Evolutionary conservation across 1,140 invertebrate genomes (phyloP).

Genomic region (Matsumurasca onukii): DNA sequence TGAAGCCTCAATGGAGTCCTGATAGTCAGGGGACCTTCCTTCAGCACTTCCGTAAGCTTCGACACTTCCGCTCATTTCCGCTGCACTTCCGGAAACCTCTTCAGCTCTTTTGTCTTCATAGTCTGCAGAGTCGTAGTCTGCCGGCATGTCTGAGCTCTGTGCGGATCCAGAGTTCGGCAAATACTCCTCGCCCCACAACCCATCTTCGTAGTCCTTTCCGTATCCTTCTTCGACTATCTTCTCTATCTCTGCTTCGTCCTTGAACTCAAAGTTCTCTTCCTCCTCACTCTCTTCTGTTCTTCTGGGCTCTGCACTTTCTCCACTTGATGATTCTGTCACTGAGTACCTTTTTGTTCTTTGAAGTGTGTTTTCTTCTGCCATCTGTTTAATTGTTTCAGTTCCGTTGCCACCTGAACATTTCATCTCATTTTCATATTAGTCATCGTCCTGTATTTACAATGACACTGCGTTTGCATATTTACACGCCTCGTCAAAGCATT

Average conservation of each 20-base stretch:
- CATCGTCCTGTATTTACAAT: background rate
- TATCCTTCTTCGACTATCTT: conserved; percentile 16
- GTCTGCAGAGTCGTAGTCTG: conserved; percentile 16
- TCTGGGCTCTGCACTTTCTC: background rate
- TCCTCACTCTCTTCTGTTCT: conserved; percentile 6
- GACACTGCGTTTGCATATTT: background rate
- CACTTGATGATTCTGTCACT: background rate
- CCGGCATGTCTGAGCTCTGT: background rate
- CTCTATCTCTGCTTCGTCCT: conserved; percentile 17
- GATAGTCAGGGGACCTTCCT: background rate
- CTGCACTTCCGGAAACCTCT: conserved; percentile 12
- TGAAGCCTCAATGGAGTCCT: conserved; percentile 13
- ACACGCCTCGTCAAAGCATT: no score
- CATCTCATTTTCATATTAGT: conserved; percentile 12
- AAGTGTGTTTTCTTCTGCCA: background rate
- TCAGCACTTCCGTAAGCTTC: background rate
- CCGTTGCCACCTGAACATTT: conserved; percentile 3
- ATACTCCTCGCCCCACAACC: background rate
- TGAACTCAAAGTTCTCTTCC: conserved; percentile 9
- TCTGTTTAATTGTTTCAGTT: background rate
- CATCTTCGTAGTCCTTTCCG: conserved; percentile 19
- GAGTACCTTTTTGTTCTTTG: background rate
- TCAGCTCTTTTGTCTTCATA: conserved; percentile 13
- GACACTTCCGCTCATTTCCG: background rate
- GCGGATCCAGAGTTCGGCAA: background rate